Evolutionary conservation across 1,140 invertebrate genomes (phyloP), one percentile per base, ranked within the genome.

Genomic region (Caenorhabditis remanei): DNA sequence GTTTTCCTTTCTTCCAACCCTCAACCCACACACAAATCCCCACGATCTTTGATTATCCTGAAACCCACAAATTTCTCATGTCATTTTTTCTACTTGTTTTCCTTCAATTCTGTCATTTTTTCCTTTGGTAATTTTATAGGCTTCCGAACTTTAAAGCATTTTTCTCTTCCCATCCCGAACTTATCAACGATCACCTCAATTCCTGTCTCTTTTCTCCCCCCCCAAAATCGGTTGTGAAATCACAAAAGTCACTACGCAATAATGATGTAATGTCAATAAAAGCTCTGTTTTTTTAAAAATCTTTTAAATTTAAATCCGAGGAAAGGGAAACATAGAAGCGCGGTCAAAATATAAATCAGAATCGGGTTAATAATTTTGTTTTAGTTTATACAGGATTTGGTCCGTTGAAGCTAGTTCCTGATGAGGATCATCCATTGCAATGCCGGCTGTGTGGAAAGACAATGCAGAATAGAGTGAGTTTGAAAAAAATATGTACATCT

Each of bases 371-470:
- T 53, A 46, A 53, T 53, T 53, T 16, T 7, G n/a, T 53, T 13
- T n/a, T 46, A 50, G 7, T 50, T 13, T 13, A 46, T 46, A 32
- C 21, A 79, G 71, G 71, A 19, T 79, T 79, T 21, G 71, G 71
- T 24, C 71, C 71, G 11, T 21, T 79, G 71, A 79, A 67, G 40
- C 41, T 79, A 3, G 67, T 85, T 7, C 87, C 56, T 41, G 85
- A 87, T 85, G 83, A 89, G 43, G 89, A 90, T 21, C 83, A 89
- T 43, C 83, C 83, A 21, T 82, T 92, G 40, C 91, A 92, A 63
- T 92, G 91, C 56, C 46, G 84, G n/a, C 65, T 91, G 16, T 92
- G 91, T 86, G 71, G 93, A 40, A 92, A 92, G 67, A 88, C 86
- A 19, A 87, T 91, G 48, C 85, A 90, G 65, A 91, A 88, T 71